Conservation (phyloP, 2,888 invertebrate genomes). For the Apodemia duryi region DNA sequence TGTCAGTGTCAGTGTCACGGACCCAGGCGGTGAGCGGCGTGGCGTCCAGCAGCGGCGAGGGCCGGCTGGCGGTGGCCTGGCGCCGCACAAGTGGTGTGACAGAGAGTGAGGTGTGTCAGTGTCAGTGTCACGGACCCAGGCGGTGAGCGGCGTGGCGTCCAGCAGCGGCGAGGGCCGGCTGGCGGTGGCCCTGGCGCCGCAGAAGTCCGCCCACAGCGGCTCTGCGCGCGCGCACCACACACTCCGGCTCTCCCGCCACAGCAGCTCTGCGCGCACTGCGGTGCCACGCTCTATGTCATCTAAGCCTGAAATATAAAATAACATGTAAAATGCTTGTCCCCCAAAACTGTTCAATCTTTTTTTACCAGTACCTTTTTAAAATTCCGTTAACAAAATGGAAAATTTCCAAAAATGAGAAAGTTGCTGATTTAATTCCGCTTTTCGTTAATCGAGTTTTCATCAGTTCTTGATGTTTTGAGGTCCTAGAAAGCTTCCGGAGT, state of each 20-base stretch:
- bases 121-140: constrained; percentile 82
- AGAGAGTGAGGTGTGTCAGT: too few species aligned
- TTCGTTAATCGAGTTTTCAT: too few species aligned
- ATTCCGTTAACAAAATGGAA: too few species aligned
- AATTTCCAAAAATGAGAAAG: too few species aligned
- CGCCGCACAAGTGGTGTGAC: neutral
- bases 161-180: constrained; percentile 88
- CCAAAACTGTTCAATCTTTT: too few species aligned
- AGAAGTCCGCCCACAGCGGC: constrained; percentile 96
- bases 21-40: too few species aligned
- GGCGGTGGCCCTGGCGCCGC: constrained; percentile 88
- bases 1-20: too few species aligned
- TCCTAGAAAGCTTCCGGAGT: too few species aligned
- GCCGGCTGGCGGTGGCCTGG: neutral
- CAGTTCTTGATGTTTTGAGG: too few species aligned
- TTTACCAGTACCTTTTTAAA: too few species aligned
- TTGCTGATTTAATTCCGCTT: too few species aligned
- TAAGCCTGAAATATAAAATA: constrained; percentile 49
- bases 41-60: neutral
- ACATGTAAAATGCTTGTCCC: neutral
- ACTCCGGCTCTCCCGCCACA: constrained; percentile 92
- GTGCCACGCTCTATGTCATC: constrained; percentile 76
- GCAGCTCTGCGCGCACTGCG: constrained; percentile 66
- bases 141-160: constrained; percentile 91
- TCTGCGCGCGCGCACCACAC: constrained; percentile 94